Conservation (phyloP, 2,888 invertebrate species). For the Metopia argyrocephala region DNA sequence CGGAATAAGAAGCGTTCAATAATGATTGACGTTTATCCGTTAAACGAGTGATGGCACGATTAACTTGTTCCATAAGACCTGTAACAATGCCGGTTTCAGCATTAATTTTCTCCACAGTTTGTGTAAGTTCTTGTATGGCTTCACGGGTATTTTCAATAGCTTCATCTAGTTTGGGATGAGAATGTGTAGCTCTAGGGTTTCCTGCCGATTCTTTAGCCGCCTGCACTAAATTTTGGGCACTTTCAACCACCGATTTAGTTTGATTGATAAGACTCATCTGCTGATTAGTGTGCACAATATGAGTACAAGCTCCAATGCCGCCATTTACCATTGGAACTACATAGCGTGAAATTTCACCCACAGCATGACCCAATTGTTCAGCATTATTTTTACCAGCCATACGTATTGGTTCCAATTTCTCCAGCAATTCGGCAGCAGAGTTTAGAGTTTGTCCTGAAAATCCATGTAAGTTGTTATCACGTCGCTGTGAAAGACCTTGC, state of each 20-base stretch:
- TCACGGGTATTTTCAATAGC: slow-evolving; percentile 87
- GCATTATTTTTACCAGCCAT: slow-evolving; percentile 93
- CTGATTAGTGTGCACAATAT: slow-evolving; percentile 91
- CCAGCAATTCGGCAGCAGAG: slow-evolving; percentile 88
- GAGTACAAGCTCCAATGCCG: slow-evolving; percentile 92
- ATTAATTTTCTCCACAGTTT: slow-evolving; percentile 88
- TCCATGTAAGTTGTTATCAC: slow-evolving; percentile 86
- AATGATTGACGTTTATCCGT: slow-evolving; percentile 87
- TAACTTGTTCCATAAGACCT: slow-evolving; percentile 92
- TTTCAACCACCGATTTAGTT: slow-evolving; percentile 95
- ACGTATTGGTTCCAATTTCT: slow-evolving; percentile 91
- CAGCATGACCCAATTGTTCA: slow-evolving; percentile 94
- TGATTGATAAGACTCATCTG: slow-evolving; percentile 94
- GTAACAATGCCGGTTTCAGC: slow-evolving; percentile 94
- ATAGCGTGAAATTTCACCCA: slow-evolving; percentile 86
- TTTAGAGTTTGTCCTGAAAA: slow-evolving; percentile 89
- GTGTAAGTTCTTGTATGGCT: slow-evolving; percentile 89
- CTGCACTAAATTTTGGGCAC: slow-evolving; percentile 90
- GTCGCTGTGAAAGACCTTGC: slow-evolving; percentile 85
- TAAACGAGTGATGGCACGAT: slow-evolving; percentile 90
- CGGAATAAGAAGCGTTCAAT: slow-evolving; percentile 84
- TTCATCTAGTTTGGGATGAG: slow-evolving; percentile 92
- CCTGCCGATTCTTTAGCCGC: slow-evolving; percentile 94
- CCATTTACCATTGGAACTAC: slow-evolving; percentile 92
- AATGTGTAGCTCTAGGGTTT: slow-evolving; percentile 90